Conservation (phyloP, 1,140 invertebrate species). For the Anastrepha obliqua region DNA sequence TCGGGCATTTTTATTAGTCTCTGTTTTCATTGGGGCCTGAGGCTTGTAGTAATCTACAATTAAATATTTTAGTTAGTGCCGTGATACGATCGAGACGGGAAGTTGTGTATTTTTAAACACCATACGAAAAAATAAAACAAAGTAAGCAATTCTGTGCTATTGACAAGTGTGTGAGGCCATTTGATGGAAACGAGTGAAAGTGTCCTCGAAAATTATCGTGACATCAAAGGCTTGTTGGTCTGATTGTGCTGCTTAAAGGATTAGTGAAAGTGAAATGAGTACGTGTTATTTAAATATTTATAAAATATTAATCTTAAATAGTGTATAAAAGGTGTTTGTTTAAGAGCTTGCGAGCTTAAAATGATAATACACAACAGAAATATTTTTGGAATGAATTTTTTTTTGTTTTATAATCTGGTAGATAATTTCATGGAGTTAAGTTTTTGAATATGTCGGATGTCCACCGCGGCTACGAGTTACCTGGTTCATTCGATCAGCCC, state of each 20-base stretch:
- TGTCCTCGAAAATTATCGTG: background rate
- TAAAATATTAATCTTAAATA: background rate
- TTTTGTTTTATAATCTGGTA: too few species aligned
- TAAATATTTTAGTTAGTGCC: conserved; percentile 34
- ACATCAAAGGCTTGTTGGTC: background rate
- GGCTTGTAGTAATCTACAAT: conserved; percentile 39
- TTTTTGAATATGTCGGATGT: too few species aligned
- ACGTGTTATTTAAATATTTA: background rate
- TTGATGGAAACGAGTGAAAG: conserved; percentile 5
- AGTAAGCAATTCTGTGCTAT: background rate
- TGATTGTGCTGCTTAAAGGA: background rate
- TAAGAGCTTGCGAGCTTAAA: background rate
- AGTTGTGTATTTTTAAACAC: background rate
- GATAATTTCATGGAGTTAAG: too few species aligned
- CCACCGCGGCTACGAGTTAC: too few species aligned
- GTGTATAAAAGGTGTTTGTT: background rate
- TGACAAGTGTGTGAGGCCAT: background rate
- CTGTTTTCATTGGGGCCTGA: background rate
- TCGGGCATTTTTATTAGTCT: background rate
- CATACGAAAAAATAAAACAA: background rate
- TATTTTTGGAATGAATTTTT: too few species aligned
- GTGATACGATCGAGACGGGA: conserved; percentile 14
- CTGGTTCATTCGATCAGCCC: too few species aligned
- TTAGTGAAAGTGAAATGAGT: conserved; percentile 23
- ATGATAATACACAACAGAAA: too few species aligned